These are phyloP conservation scores for Aphaenogaster floridana DNA, from an alignment of 1,140 invertebrate species.

Conservation along the genomic window DNA sequence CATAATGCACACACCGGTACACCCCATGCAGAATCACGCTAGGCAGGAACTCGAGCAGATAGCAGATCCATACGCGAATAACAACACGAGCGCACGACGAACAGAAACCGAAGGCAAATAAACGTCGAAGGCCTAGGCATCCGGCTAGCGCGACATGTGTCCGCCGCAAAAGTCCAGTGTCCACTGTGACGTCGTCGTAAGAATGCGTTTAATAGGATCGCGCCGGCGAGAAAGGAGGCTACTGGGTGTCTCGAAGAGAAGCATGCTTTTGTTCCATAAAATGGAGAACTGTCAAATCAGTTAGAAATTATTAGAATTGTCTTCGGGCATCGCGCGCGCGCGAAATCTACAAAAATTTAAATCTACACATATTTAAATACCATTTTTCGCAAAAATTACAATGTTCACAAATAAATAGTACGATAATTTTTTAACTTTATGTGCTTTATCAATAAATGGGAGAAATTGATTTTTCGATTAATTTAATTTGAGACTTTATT, in stretches of 20 bases:
- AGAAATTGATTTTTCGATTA: background rate
- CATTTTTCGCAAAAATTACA: background rate
- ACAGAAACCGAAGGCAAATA: constrained; percentile 37
- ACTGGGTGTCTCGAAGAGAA: constrained; percentile 45
- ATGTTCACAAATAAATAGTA: background rate
- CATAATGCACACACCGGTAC: constrained; percentile 41
- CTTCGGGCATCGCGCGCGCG: too few relatives aligned
- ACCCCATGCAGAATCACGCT: background rate
- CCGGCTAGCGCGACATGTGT: constrained; percentile 57
- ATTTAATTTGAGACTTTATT: background rate
- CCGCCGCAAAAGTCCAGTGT: constrained; percentile 66
- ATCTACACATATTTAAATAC: too few relatives aligned
- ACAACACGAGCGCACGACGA: background rate
- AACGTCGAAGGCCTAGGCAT: constrained; percentile 30
- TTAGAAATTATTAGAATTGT: background rate
- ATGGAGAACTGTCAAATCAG: background rate
- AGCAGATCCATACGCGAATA: background rate
- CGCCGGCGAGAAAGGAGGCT: constrained; percentile 19
- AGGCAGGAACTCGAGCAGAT: constrained; percentile 6
- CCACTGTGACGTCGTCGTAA: constrained; percentile 50
- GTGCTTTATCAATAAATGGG: too few relatives aligned
- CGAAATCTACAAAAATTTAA: background rate
- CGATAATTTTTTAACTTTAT: too few relatives aligned
- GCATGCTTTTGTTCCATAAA: background rate
- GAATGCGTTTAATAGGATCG: constrained; percentile 64